Evolutionary conservation across 2,113 vertebrate species (phyloP).

Genomic region (Eupsittula cactorum): DNA sequence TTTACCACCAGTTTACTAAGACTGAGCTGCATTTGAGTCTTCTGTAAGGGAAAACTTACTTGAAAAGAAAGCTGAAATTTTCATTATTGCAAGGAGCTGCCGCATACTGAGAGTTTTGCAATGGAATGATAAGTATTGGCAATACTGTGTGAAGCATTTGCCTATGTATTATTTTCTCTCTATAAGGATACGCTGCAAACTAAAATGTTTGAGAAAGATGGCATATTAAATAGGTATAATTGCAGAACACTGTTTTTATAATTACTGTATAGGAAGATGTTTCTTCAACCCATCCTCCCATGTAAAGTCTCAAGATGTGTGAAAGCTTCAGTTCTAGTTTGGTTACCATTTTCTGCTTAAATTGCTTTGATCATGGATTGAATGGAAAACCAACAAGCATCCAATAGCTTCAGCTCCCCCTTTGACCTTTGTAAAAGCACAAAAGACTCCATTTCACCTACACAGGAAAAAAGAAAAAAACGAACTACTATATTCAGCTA

Average conservation of each 20-base stretch:
- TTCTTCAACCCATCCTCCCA: not conserved
- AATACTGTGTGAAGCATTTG: not conserved
- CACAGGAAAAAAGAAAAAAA: rapidly evolving
- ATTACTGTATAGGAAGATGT: rapidly evolving
- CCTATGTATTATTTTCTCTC: not conserved
- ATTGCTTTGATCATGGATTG: not conserved
- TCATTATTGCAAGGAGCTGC: not conserved
- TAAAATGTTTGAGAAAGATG: not conserved
- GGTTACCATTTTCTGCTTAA: not conserved
- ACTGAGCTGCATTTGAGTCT: not conserved
- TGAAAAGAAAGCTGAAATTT: constrained; percentile 9
- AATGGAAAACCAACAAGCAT: not conserved
- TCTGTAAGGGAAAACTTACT: not conserved
- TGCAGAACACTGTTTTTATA: not conserved
- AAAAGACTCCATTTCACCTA: constrained; percentile 2
- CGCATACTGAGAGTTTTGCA: not conserved
- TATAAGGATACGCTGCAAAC: not conserved
- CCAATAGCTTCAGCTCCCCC: not conserved
- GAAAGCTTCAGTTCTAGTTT: not conserved
- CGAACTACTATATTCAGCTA: not conserved
- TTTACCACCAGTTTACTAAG: not conserved
- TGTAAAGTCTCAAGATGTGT: not conserved
- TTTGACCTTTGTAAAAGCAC: not conserved
- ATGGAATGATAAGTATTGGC: not conserved
- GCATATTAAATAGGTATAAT: not conserved